Evolutionary conservation across 2,113 vertebrate genomes (phyloP), one percentile per base, ranked within the genome.

Genomic region (Python bivittatus): DNA sequence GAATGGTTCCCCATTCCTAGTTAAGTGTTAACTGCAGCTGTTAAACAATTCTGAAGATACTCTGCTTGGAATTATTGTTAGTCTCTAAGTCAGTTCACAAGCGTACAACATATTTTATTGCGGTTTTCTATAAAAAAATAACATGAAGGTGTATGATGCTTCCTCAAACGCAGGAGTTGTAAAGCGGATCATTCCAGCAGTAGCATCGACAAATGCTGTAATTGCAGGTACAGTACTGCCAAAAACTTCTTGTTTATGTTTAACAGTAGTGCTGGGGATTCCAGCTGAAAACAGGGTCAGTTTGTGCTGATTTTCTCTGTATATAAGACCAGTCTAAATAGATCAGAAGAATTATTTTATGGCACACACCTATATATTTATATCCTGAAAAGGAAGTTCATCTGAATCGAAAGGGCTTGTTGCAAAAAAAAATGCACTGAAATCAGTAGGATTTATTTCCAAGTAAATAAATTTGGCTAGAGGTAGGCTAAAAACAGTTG

Each of bases 161-260:
- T 94, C 89, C 95, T 15, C 94, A 91, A 95, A 94, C 93, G 13
- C 94, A 99, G 99, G 99, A 27, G 99, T 99, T 54, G 98, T 99
- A 91, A 99, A 99, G 96, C 97, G 99, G 95, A 99, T 99, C 96
- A 99, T 99, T 97, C 99, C 99, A 93, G 99, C 99, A 87, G 99
- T 99, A 93, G 99, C 99, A n/a, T 99, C 99, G 91, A 99, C 99
- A 72, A 99, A 99, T 95, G 99, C 99, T 92, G 99, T 99, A 92
- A 99, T 99, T 95, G 99, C 99, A 97, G 99, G 99, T 99, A 98
- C 8, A 95, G 83, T 92, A 20, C 84, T 92, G 72, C 38, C 1
- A n/a, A 15, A 86, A 33, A 27, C 12, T 56, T n/a, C 3, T 22
- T 42, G 11, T 22, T 86, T 42, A 38, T 72, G 7, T 64, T 13